Evolutionary conservation across 1,140 invertebrate species (phyloP).

Genomic region (Orussus abietinus): DNA sequence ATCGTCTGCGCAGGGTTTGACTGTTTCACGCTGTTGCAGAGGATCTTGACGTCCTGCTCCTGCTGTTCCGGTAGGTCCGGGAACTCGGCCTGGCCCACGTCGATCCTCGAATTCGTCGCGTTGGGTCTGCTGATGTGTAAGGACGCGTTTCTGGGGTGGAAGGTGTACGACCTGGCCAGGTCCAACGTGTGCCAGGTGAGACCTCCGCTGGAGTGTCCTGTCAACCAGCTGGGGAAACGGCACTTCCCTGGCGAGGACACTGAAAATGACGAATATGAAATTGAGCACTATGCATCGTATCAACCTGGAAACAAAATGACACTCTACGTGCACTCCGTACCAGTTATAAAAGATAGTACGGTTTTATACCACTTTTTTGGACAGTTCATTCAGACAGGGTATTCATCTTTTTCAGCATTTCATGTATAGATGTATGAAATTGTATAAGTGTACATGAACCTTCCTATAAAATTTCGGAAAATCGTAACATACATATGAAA

Average conservation of each 20-base stretch:
- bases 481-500: too few species aligned
- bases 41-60: slow-evolving; percentile 61
- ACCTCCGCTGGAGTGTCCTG: slow-evolving; percentile 57
- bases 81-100: slow-evolving; percentile 46
- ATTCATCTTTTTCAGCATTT: too few species aligned
- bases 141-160: slow-evolving; percentile 70
- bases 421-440: too few species aligned
- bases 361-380: too few species aligned
- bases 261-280: too few species aligned
- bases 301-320: too few species aligned
- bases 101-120: slow-evolving; percentile 38
- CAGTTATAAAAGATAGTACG: too few species aligned
- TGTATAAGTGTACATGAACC: too few species aligned
- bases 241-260: slow-evolving; percentile 58
- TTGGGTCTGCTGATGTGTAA: slow-evolving; percentile 59
- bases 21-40: slow-evolving; percentile 66
- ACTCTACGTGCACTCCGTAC: too few species aligned
- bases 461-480: too few species aligned
- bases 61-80: slow-evolving; percentile 50
- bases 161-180: slow-evolving; percentile 67
- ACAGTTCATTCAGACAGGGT: too few species aligned
- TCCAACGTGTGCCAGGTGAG: slow-evolving; percentile 76
- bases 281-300: too few species aligned
- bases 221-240: slow-evolving; percentile 73
- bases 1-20: slow-evolving; percentile 56